Percentiles rank a stretch among this genome's conserved stretches.
Conservation (phyloP, 2,888 invertebrate genomes). For the Monochamus alternatus region DNA sequence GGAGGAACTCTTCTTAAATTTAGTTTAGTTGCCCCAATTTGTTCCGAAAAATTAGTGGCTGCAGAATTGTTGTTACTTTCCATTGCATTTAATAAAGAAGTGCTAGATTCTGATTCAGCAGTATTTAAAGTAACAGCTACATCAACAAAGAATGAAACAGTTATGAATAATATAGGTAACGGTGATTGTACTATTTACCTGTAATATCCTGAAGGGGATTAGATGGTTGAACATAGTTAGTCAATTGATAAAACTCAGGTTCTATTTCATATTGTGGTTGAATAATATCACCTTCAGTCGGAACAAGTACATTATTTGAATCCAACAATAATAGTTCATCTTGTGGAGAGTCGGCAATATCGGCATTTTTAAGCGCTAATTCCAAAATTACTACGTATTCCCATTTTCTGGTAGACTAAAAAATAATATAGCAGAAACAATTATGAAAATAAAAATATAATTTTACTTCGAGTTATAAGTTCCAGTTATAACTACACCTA, state of each 20-base stretch:
- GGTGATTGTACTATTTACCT: background rate
- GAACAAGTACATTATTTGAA: background rate
- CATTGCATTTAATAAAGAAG: background rate
- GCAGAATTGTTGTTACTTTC: background rate
- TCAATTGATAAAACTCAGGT: background rate
- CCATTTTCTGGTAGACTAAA: background rate
- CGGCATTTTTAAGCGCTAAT: background rate
- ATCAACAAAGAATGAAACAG: background rate
- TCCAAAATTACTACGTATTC: slow-evolving; percentile 1
- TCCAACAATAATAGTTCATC: background rate
- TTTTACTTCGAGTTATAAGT: background rate
- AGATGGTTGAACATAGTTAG: background rate
- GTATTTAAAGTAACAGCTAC: background rate
- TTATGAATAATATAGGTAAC: background rate
- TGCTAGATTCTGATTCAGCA: background rate
- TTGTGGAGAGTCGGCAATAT: background rate
- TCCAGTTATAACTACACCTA: background rate
- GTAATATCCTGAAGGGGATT: background rate
- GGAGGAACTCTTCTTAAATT: background rate
- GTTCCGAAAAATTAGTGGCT: background rate
- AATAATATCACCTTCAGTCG: background rate
- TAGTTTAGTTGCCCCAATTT: background rate
- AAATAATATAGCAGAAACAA: background rate
- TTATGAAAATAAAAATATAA: background rate
- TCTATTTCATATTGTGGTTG: background rate